Percentiles rank a stretch among this genome's conserved stretches.
These are phyloP conservation scores for Acanthosepion esculentum DNA, from an alignment of 2,888 invertebrate genomes.

Conservation along the genomic window DNA sequence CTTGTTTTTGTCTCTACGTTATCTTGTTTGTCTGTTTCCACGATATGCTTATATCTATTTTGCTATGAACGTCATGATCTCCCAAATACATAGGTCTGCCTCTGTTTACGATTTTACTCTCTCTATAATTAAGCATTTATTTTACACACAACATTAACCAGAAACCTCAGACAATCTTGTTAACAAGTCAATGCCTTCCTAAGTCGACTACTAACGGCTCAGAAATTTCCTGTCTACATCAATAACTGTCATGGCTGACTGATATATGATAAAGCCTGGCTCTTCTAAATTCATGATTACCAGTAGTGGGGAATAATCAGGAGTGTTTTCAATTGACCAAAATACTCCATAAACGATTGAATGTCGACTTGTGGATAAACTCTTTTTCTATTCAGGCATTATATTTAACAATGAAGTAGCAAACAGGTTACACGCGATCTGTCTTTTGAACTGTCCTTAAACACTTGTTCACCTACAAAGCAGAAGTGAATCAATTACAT, in stretches of 20 bases:
- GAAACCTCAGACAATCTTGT: neutral
- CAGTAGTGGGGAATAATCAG: neutral
- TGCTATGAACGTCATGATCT: too few relatives aligned
- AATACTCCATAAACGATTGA: neutral
- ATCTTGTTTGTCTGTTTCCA: too few relatives aligned
- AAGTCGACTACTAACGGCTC: neutral
- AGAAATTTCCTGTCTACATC: neutral
- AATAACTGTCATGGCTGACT: neutral
- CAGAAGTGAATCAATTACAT: neutral
- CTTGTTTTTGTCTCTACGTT: too few relatives aligned
- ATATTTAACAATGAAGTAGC: conserved; percentile 3
- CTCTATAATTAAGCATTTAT: neutral
- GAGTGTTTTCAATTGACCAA: neutral
- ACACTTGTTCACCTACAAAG: neutral
- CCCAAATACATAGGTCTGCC: too few relatives aligned
- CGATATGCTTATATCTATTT: too few relatives aligned
- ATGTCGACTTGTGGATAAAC: neutral
- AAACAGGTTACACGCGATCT: neutral
- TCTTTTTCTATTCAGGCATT: neutral
- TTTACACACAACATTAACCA: neutral
- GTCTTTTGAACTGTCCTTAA: neutral
- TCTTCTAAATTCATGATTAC: neutral
- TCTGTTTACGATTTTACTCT: too few relatives aligned
- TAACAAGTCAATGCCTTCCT: neutral
- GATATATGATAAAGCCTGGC: neutral